Evolutionary conservation across 2,113 vertebrate species (phyloP).

Genomic region (Delphinapterus leucas): DNA sequence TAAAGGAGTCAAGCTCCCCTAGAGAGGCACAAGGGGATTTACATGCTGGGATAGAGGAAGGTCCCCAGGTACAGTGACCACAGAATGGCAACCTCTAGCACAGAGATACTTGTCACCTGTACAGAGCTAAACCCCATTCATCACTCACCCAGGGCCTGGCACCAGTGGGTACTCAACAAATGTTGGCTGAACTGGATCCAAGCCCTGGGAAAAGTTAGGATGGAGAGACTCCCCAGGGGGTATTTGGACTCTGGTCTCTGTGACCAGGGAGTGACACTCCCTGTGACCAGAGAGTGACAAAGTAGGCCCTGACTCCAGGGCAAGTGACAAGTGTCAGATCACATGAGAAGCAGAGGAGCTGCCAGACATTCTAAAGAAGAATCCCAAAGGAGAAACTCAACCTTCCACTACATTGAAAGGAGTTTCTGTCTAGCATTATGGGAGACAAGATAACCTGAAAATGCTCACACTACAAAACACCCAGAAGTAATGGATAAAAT

Average conservation of each 20-base stretch:
- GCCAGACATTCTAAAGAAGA: neutral
- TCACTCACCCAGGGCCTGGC: neutral
- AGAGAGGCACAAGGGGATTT: neutral
- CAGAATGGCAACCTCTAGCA: neutral
- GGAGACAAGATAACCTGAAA: neutral
- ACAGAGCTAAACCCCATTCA: neutral
- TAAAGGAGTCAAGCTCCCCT: neutral
- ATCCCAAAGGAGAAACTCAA: neutral
- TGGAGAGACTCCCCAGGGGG: neutral
- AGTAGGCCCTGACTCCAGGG: neutral
- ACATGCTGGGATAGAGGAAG: neutral
- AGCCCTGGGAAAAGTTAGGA: neutral
- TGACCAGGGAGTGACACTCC: neutral
- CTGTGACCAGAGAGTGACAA: neutral
- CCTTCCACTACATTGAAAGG: neutral
- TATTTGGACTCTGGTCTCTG: neutral
- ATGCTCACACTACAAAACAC: neutral
- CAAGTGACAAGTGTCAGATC: slow-evolving; percentile 25
- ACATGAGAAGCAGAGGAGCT: neutral
- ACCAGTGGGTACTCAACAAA: neutral
- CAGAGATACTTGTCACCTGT: neutral
- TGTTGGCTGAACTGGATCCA: neutral
- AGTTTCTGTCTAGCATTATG: neutral
- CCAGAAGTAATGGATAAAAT: neutral
- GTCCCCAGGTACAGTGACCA: neutral